A percentile compares a stretch with the other conserved stretches of the same genome.
These are phyloP conservation scores for Digitonthophagus gazella DNA, from an alignment of 2,888 invertebrate genomes.

Conservation along the genomic window DNA sequence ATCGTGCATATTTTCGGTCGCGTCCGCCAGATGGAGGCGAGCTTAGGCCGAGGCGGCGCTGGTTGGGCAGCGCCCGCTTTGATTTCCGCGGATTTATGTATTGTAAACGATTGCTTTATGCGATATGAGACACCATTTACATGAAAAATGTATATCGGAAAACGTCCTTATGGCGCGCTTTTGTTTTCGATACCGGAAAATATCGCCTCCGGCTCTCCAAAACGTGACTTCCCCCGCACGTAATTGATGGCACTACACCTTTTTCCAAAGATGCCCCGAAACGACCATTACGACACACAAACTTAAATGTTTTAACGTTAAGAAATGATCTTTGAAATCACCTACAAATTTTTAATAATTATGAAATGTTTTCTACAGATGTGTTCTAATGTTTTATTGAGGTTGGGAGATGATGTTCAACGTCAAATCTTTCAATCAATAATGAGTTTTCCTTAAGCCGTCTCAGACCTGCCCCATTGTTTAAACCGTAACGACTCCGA, in stretches of 20 bases:
- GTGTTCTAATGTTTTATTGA: not conserved
- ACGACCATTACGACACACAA: constrained; percentile 20
- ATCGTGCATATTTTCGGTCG: constrained; percentile 26
- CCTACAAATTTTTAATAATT: no score
- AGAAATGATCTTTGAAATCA: no score
- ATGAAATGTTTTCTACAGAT: no score
- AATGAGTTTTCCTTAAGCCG: not conserved
- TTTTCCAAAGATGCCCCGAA: constrained; percentile 37
- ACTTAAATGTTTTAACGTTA: no score
- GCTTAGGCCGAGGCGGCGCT: constrained; percentile 50
- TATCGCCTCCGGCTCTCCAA: constrained; percentile 47
- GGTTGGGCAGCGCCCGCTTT: constrained; percentile 45
- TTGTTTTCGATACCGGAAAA: constrained; percentile 54
- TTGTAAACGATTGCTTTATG: constrained; percentile 56
- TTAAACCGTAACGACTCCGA: constrained; percentile 27
- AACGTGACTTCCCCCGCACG: constrained; percentile 50
- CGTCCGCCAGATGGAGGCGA: constrained; percentile 45
- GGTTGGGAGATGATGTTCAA: not conserved
- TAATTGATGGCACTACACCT: constrained; percentile 49
- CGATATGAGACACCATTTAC: constrained; percentile 56
- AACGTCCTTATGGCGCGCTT: constrained; percentile 51
- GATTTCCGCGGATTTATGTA: constrained; percentile 55
- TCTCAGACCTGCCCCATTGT: constrained; percentile 23
- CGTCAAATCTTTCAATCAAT: not conserved
- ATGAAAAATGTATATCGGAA: constrained; percentile 54